Conservation (phyloP, 2,888 invertebrate genomes). For the Frankliniella fusca region DNA sequence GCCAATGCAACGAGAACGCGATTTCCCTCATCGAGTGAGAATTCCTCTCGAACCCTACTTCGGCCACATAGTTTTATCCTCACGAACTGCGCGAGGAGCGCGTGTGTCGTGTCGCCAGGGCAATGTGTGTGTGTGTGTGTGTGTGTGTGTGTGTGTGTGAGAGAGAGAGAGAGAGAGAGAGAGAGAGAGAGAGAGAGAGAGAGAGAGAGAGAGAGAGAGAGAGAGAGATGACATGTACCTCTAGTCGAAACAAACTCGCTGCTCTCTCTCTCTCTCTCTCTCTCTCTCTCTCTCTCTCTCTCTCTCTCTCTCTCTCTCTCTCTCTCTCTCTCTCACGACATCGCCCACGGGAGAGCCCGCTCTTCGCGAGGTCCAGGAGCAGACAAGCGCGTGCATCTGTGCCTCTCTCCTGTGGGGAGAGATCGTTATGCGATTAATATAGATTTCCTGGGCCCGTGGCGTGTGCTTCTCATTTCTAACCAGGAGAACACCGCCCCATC, state of each 20-base stretch:
- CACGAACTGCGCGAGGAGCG: no score
- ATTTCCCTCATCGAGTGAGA: background rate
- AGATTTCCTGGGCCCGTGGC: no score
- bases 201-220: background rate
- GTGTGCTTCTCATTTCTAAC: no score
- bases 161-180: constrained; percentile 17
- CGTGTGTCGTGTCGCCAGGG: no score
- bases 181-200: background rate
- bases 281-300: background rate
- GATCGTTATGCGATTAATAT: no score
- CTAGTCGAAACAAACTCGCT: no score
- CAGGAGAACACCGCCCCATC: no score
- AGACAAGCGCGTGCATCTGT: no score
- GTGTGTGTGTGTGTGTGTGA: background rate
- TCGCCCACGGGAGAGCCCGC: no score
- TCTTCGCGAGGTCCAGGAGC: no score
- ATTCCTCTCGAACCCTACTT: background rate
- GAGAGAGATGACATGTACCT: background rate
- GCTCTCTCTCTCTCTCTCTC: background rate
- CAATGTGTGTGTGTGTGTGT: background rate
- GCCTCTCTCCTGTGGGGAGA: no score
- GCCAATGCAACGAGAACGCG: background rate
- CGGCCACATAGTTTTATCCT: no score
- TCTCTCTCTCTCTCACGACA: background rate
- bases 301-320: constrained; percentile 1